phyloP scores from a whole-genome alignment of 2,113 vertebrate genomes.

The Pseudorasbora parva region DNA sequence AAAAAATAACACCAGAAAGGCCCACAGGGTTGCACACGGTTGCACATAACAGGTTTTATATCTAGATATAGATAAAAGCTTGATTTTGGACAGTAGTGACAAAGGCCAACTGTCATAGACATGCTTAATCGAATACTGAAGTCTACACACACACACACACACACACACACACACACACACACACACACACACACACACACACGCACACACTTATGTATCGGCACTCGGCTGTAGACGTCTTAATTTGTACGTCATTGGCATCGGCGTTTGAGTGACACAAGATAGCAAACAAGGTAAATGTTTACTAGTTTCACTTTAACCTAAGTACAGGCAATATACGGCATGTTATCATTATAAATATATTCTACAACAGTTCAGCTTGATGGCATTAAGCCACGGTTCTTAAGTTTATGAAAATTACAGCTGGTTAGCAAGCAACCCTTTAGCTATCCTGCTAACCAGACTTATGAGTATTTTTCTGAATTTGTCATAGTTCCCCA shows the following conservation, averaged over 20 bases:
- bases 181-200: too few relatives aligned
- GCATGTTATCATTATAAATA: not conserved
- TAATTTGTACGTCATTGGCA: slow-evolving; percentile 25
- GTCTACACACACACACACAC: not conserved
- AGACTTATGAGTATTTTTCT: not conserved
- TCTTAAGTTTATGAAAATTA: not conserved
- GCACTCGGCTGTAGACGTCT: slow-evolving; percentile 28
- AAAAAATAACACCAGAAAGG: too few relatives aligned
- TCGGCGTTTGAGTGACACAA: slow-evolving; percentile 20
- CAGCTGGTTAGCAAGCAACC: not conserved
- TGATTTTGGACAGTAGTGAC: too few relatives aligned
- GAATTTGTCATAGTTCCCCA: not conserved
- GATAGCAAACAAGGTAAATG: slow-evolving; percentile 49
- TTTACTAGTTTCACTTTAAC: slow-evolving; percentile 27
- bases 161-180: too few relatives aligned
- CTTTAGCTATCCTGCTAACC: slow-evolving; percentile 1
- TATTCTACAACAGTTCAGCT: not conserved
- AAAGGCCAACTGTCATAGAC: not conserved
- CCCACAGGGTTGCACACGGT: too few relatives aligned
- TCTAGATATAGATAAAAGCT: too few relatives aligned
- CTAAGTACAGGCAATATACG: not conserved
- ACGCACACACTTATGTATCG: not conserved
- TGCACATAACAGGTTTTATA: too few relatives aligned
- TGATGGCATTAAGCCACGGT: not conserved
- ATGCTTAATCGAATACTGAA: slow-evolving; percentile 34